Conservation (phyloP, 2,797 vertebrate genomes). For the Diglossa cyanea region DNA sequence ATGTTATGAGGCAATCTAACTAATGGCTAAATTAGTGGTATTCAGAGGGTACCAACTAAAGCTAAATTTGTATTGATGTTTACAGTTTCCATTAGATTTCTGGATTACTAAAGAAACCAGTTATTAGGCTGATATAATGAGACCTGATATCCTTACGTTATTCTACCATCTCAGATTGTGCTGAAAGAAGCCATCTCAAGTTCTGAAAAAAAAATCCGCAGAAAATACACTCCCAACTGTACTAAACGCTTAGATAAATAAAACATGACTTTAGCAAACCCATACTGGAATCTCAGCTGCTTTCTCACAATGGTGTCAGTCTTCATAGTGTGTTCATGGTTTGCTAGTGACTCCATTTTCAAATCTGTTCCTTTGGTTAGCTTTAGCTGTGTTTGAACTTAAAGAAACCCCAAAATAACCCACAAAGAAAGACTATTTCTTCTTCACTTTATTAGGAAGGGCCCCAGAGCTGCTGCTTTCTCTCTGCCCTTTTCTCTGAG, state of each 20-base stretch:
- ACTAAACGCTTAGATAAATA: constrained; percentile 15
- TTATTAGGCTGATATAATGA: constrained; percentile 40
- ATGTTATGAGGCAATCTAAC: background rate
- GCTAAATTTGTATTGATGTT: constrained; percentile 51
- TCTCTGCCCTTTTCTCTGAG: background rate
- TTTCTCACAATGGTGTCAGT: background rate
- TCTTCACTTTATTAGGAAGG: background rate
- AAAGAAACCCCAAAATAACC: background rate
- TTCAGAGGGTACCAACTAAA: constrained; percentile 15
- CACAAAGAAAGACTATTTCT: background rate
- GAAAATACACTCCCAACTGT: background rate
- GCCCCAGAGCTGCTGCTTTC: background rate
- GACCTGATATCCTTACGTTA: background rate
- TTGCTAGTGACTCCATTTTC: background rate
- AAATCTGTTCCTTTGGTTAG: background rate
- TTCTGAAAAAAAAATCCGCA: background rate
- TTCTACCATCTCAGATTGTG: background rate
- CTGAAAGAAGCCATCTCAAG: background rate
- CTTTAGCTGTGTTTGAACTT: background rate
- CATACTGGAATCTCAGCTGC: background rate
- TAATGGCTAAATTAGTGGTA: constrained; percentile 42
- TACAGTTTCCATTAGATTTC: constrained; percentile 45
- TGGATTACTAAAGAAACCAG: constrained; percentile 22
- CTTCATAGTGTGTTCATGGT: background rate
- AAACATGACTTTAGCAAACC: background rate